A percentile compares a stretch with the other conserved stretches of the same genome.
These are phyloP conservation scores for Lordiphosa stackelbergi DNA, from an alignment of 1,140 invertebrate genomes.

Conservation along the genomic window DNA sequence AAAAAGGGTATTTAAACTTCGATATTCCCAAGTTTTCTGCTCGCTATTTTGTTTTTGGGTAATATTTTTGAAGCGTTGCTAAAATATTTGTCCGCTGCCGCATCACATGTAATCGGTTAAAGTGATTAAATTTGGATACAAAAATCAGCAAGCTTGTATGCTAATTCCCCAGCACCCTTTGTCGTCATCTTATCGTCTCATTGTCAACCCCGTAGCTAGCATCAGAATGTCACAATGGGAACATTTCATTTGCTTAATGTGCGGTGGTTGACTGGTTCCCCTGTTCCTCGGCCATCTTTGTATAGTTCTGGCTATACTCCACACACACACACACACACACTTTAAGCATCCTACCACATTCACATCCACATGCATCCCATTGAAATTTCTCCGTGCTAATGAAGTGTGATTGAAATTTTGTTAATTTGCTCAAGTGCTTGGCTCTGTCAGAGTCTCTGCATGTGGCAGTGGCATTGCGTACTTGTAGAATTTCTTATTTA, in stretches of 20 bases:
- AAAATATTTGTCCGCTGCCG: constrained; percentile 48
- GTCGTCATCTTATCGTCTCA: constrained; percentile 5
- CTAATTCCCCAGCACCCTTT: constrained; percentile 8
- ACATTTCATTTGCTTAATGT: constrained; percentile 51
- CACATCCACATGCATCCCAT: constrained; percentile 22
- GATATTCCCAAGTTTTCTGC: neutral
- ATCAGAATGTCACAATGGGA: constrained; percentile 11
- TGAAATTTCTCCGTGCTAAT: constrained; percentile 59
- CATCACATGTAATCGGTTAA: constrained; percentile 2
- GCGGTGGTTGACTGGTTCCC: constrained; percentile 18
- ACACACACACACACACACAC: constrained; percentile 8
- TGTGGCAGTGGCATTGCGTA: constrained; percentile 1
- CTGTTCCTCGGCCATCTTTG: constrained; percentile 14
- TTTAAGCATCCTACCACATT: constrained; percentile 2
- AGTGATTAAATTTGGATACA: constrained; percentile 43
- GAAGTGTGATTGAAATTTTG: constrained; percentile 70
- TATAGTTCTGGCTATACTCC: constrained; percentile 23
- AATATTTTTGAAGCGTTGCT: constrained; percentile 55
- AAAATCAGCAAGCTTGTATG: constrained; percentile 16
- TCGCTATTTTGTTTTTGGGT: constrained; percentile 1
- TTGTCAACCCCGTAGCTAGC: no score
- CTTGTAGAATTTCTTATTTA: constrained; percentile 50
- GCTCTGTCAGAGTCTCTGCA: constrained; percentile 8
- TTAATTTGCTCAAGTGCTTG: constrained; percentile 60
- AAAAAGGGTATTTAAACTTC: no score